phyloP scores from a whole-genome alignment of 2,113 vertebrate genomes.

The Neodontobutis hainanensis region DNA sequence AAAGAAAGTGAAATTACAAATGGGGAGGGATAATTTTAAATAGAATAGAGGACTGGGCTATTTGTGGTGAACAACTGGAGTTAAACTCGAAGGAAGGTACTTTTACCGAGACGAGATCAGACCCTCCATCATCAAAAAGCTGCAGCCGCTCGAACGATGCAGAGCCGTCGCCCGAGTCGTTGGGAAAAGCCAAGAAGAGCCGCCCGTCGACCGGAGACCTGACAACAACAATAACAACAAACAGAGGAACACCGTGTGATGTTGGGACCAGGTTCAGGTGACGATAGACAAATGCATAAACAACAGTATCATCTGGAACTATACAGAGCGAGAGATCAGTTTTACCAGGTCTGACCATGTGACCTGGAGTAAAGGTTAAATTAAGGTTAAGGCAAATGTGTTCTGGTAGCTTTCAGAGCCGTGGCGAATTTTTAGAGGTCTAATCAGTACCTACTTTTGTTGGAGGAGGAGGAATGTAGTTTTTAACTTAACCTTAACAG shows the following conservation, averaged over 20 bases:
- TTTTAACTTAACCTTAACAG: too few relatives aligned
- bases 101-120: slow-evolving; percentile 86
- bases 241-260: too few relatives aligned
- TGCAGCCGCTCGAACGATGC: slow-evolving; percentile 88
- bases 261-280: slow-evolving; percentile 8
- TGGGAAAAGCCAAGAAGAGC: slow-evolving; percentile 87
- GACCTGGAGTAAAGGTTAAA: too few relatives aligned
- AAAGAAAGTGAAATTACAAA: background rate
- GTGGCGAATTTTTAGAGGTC: too few relatives aligned
- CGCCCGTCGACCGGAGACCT: slow-evolving; percentile 89
- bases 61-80: too few relatives aligned
- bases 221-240: slow-evolving; percentile 14
- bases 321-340: background rate
- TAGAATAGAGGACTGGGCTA: background rate
- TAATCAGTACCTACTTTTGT: too few relatives aligned
- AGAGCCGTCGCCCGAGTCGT: slow-evolving; percentile 83
- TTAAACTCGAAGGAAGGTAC: too few relatives aligned
- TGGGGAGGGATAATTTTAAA: background rate
- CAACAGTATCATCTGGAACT: background rate
- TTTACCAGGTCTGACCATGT: background rate
- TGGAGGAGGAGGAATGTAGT: too few relatives aligned
- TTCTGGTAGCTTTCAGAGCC: too few relatives aligned
- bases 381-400: too few relatives aligned
- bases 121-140: slow-evolving; percentile 85
- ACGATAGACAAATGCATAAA: background rate